A percentile compares a stretch with the other conserved stretches of the same genome.
Conservation (phyloP, 1,140 invertebrate species). For the Anagrus nilaparvatae region DNA sequence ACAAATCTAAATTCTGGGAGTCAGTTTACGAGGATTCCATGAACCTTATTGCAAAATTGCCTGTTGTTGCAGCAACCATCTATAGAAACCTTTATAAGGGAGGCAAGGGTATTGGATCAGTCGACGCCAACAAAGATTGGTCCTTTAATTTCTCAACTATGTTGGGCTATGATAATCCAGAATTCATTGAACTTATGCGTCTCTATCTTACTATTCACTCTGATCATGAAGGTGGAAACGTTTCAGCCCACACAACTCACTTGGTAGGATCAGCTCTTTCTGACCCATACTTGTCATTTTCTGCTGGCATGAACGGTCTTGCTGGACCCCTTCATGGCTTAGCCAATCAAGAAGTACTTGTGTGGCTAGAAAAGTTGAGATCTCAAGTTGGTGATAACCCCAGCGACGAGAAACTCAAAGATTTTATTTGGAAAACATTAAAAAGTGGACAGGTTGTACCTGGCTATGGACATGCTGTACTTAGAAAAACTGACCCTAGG, state of each 20-base stretch:
- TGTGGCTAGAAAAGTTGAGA: slow-evolving; percentile 75
- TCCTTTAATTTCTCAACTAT: slow-evolving; percentile 86
- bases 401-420: slow-evolving; percentile 78
- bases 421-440: slow-evolving; percentile 91
- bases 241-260: slow-evolving; percentile 89
- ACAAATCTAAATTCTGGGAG: slow-evolving; percentile 86
- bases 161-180: slow-evolving; percentile 79
- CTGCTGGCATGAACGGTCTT: slow-evolving; percentile 88
- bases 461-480: slow-evolving; percentile 93
- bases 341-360: slow-evolving; percentile 88
- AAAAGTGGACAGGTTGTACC: slow-evolving; percentile 94
- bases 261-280: slow-evolving; percentile 90
- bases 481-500: slow-evolving; percentile 92
- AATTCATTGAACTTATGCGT: slow-evolving; percentile 88
- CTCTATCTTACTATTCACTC: slow-evolving; percentile 94
- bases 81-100: slow-evolving; percentile 51
- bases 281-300: slow-evolving; percentile 90
- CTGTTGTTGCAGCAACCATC: slow-evolving; percentile 89
- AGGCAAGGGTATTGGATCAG: slow-evolving; percentile 76
- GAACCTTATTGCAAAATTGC: slow-evolving; percentile 93
- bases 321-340: slow-evolving; percentile 93
- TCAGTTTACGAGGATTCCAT: slow-evolving; percentile 88
- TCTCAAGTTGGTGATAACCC: slow-evolving; percentile 70
- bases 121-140: slow-evolving; percentile 88
- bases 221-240: slow-evolving; percentile 94